phyloP scores from a whole-genome alignment of 2,113 vertebrate genomes.

The Callionymus lyra region DNA sequence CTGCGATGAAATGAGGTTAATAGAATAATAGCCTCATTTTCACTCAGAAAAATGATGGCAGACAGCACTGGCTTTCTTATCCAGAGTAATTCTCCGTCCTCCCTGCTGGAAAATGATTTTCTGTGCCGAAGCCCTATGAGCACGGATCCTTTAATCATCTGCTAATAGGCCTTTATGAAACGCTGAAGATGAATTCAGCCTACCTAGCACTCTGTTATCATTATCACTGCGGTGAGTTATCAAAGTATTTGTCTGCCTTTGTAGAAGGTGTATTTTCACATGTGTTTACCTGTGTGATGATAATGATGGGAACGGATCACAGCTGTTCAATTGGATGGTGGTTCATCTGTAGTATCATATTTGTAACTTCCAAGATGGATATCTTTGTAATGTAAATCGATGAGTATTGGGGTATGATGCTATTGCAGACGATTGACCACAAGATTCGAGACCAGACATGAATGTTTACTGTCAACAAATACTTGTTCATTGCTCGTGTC shows the following conservation, averaged over 20 bases:
- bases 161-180: constrained; percentile 65
- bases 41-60: constrained; percentile 49
- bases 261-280: constrained; percentile 13
- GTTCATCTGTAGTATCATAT: too few species aligned
- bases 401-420: too few species aligned
- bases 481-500: constrained; percentile 54
- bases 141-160: constrained; percentile 63
- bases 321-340: too few species aligned
- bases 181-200: constrained; percentile 61
- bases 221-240: constrained; percentile 49
- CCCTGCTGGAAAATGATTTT: constrained; percentile 50
- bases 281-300: constrained; percentile 23
- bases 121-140: constrained; percentile 43
- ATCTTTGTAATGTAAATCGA: too few species aligned
- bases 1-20: constrained; percentile 50
- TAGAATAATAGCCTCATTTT: constrained; percentile 50
- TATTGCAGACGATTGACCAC: too few species aligned
- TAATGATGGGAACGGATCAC: constrained; percentile 1
- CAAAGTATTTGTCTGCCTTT: constrained; percentile 51
- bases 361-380: too few species aligned
- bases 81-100: constrained; percentile 50
- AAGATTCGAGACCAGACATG: constrained; percentile 69
- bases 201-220: constrained; percentile 56
- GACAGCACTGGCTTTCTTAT: constrained; percentile 50
- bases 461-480: constrained; percentile 62